phyloP scores from a whole-genome alignment of 2,888 invertebrate genomes.

The Acanthoscelides obtectus region DNA sequence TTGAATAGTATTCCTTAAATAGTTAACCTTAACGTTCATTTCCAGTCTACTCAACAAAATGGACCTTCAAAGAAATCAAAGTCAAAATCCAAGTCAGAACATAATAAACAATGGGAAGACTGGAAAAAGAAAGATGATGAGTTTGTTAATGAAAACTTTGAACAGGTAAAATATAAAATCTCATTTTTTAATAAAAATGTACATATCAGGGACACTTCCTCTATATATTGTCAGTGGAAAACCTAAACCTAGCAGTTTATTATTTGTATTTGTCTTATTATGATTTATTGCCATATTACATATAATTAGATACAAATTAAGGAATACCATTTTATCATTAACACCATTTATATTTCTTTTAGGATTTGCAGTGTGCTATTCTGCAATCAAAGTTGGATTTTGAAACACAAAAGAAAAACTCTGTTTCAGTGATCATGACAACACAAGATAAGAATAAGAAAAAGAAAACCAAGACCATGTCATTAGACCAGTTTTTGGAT shows the following conservation, averaged over 20 bases:
- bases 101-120: slow-evolving; percentile 63
- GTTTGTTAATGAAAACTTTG: slow-evolving; percentile 59
- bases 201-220: no score
- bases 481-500: slow-evolving; percentile 65
- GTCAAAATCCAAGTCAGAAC: slow-evolving; percentile 50
- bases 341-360: not conserved
- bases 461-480: slow-evolving; percentile 69
- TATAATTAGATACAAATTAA: no score
- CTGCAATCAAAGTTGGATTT: slow-evolving; percentile 68
- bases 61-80: slow-evolving; percentile 37
- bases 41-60: not conserved
- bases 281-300: no score
- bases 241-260: no score
- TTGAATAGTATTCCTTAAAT: no score
- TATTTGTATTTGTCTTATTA: no score
- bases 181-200: no score
- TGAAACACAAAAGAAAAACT: slow-evolving; percentile 56
- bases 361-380: slow-evolving; percentile 61
- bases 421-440: slow-evolving; percentile 46
- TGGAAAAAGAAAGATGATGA: slow-evolving; percentile 70
- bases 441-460: slow-evolving; percentile 47
- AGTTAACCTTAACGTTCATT: no score
- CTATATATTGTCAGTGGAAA: no score
- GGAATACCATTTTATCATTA: no score
- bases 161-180: slow-evolving; percentile 42